These are phyloP conservation scores for Calameuta pallipes DNA, from an alignment of 2,888 invertebrate species.

Conservation along the genomic window DNA sequence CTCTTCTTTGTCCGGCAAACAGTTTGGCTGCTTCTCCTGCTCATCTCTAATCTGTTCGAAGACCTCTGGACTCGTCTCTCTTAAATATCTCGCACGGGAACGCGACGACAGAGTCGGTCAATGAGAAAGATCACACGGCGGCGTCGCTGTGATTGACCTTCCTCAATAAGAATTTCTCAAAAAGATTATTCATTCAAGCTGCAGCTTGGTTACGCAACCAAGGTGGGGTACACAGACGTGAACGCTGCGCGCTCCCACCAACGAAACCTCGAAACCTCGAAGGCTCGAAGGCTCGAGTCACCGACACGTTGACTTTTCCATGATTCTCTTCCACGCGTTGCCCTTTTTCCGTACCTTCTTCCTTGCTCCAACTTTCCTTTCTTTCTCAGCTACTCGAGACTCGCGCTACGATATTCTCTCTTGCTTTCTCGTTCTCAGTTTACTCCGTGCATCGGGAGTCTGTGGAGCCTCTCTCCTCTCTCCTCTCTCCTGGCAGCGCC, in stretches of 20 bases:
- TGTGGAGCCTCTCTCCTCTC: neutral
- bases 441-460: neutral
- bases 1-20: too few relatives aligned
- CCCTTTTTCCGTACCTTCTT: neutral
- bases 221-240: neutral
- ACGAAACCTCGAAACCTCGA: too few relatives aligned
- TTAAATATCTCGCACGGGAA: neutral
- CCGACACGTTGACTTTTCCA: neutral
- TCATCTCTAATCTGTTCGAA: neutral
- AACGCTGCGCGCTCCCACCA: neutral
- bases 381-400: neutral
- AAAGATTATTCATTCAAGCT: neutral
- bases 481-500: neutral
- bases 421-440: neutral
- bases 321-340: neutral
- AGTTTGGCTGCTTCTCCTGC: too few relatives aligned
- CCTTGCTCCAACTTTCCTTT: neutral
- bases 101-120: neutral
- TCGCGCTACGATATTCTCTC: neutral
- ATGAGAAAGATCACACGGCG: neutral
- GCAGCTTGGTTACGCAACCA: neutral
- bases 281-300: neutral
- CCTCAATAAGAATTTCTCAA: neutral
- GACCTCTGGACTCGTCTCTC: neutral
- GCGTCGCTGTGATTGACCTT: neutral